Base-by-base conservation (phyloP, 2,888 invertebrate genomes). In the Oasisia sp. region DNA sequence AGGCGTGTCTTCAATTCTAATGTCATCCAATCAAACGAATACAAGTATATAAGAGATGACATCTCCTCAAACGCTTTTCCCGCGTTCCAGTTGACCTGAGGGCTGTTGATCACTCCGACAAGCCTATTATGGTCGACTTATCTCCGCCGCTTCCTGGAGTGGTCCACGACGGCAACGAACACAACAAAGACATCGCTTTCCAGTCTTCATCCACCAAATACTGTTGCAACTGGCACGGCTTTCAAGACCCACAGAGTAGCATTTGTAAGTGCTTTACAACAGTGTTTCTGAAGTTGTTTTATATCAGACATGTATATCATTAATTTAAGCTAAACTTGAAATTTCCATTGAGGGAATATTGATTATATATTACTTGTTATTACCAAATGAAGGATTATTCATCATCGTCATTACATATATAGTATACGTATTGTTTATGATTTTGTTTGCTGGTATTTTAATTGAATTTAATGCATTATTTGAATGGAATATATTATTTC, bases 191-290 rank as follows among this genome's bases (percentile, higher is more conserved):
- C 19, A 32, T 32, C 5, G 19, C n/a, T 11, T 92, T 44, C 89
- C 92, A 92, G 90, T 89, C 11, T n/a, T n/a, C 38, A 4, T n/a
- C 32, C 32, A 12, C 19, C 32, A 45, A 58, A 90, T 89, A 93
- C 32, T 93, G 93, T 91, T 92, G 38, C 74, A 56, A 89, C 27
- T 93, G 93, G 93, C 45, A 91, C 19, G 92, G 89, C 91, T 93
- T 93, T 90, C 89, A 56, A 32, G 93, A 93, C 89, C 92, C 92
- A 32, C 92, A 93, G 14, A 93, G 93, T 32, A 93, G 93, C 27
- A 93, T 93, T 27, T 74, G 93, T 89, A 89, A 91, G 91, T 74
- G 8, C 1, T 91, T 74, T 74, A 74, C 4, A 5, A 27, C 8
- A 7, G n/a, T n/a, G 27, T 27, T 74, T 7, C n/a, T 74, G 74